These are phyloP conservation scores for Tetragonisca angustula DNA, from an alignment of 2,888 invertebrate genomes.

Conservation along the genomic window DNA sequence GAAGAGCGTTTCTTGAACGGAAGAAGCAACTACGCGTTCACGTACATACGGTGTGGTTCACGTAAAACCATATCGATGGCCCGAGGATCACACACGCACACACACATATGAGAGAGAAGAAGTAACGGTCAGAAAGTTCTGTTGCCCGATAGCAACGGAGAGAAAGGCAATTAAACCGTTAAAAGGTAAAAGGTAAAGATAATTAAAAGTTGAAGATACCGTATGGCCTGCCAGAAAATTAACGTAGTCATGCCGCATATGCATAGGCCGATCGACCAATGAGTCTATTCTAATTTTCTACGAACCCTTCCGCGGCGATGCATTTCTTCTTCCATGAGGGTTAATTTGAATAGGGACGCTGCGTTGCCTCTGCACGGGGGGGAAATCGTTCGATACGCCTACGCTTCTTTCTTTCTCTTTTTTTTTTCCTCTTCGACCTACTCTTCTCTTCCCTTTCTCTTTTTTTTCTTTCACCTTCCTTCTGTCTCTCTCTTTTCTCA, in stretches of 20 bases:
- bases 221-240: constrained; percentile 76
- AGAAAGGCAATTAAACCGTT: constrained; percentile 71
- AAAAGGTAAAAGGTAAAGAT: constrained; percentile 63
- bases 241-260: constrained; percentile 81
- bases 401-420: constrained; percentile 48
- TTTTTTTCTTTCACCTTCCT: neutral
- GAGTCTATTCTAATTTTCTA: constrained; percentile 80
- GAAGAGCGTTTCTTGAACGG: neutral
- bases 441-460: neutral
- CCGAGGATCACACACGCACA: neutral
- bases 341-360: constrained; percentile 81
- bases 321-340: constrained; percentile 80
- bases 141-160: constrained; percentile 42
- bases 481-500: neutral
- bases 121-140: constrained; percentile 45
- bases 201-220: constrained; percentile 66
- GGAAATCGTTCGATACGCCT: constrained; percentile 74
- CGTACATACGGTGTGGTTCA: constrained; percentile 1
- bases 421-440: neutral
- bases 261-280: constrained; percentile 74
- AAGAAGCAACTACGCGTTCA: neutral
- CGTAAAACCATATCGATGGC: neutral
- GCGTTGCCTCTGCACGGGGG: constrained; percentile 30
- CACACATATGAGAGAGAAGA: constrained; percentile 10
- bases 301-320: constrained; percentile 75